Evolutionary conservation across 2,888 invertebrate species (phyloP).

Genomic region (Callyntrura sp.): DNA sequence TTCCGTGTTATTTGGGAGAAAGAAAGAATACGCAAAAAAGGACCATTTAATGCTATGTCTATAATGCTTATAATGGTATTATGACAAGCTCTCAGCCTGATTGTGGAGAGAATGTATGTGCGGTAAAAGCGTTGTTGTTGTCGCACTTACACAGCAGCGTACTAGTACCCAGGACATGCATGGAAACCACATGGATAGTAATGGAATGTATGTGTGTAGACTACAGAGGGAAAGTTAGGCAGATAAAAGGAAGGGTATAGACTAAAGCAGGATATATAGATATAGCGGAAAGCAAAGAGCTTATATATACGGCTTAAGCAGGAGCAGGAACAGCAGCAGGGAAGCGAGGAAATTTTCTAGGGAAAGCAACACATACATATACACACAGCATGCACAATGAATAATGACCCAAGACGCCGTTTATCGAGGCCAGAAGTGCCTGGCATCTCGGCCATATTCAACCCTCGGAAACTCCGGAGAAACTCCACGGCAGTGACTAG

Average conservation of each 20-base stretch:
- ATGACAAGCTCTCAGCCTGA: not conserved
- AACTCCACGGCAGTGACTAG: slow-evolving; percentile 83
- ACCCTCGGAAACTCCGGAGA: slow-evolving; percentile 87
- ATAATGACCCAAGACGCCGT: slow-evolving; percentile 83
- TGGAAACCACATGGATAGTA: slow-evolving; percentile 23
- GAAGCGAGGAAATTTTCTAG: slow-evolving; percentile 1
- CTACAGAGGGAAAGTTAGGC: no score
- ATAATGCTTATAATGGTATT: not conserved
- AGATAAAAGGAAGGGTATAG: no score
- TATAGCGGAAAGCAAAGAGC: not conserved
- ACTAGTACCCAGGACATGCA: slow-evolving; percentile 9
- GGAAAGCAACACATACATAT: slow-evolving; percentile 47
- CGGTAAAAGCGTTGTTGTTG: slow-evolving; percentile 25
- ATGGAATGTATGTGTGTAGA: slow-evolving; percentile 33
- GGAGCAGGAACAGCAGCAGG: no score
- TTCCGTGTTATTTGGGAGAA: not conserved
- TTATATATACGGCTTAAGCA: not conserved
- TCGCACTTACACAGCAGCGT: slow-evolving; percentile 33
- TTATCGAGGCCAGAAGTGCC: slow-evolving; percentile 83
- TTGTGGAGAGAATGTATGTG: slow-evolving; percentile 27
- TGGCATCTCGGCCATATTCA: slow-evolving; percentile 91
- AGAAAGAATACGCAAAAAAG: slow-evolving; percentile 23
- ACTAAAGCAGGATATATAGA: slow-evolving; percentile 27
- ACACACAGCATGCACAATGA: slow-evolving; percentile 80
- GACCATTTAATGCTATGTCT: not conserved